Base-by-base conservation (phyloP, 2,113 vertebrate species). In the Leptocoma aspasia region DNA sequence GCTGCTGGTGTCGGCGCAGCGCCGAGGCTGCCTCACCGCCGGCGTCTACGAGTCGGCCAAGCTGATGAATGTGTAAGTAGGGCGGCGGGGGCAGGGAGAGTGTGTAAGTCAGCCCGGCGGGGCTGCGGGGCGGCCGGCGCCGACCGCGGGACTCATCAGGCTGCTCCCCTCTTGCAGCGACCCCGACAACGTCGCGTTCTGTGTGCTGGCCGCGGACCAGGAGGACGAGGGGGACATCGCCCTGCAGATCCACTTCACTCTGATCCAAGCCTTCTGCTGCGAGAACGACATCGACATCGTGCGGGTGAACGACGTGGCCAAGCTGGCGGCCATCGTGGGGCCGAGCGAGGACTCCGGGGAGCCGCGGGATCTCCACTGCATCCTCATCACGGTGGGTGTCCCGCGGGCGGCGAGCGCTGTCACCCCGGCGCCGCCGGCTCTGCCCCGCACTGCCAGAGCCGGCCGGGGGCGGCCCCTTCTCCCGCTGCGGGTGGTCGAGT, bases 211-310 rank as follows among this genome's bases (percentile, higher is more conserved):
- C 19, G 97, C 99, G 0, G 99, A 99, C 8, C 99, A 99, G 88
- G 98, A 99, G 87, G 99, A 99, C 42, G 98, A 99, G 90, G 99
- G 99, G 15, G 99, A 99, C 92, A 99, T 99, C 6, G 99, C 99
- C 4, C 98, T 99, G 71, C 99, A 99, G 97, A 99, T 99, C 92
- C 99, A 99, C 96, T 99, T 99, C 96, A 99, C 99, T 5, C 98
- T 99, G 72, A 99, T 99, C 88, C 99, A 99, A 95, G 99, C 99
- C 2, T 99, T 99, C 95, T 99, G 99, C 97, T 99, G 99, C 31
- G 99, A 99, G 94, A 99, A 99, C 49, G 99, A 99, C 96, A 99
- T 99, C 45, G 99, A 99, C 97, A 99, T 99, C 18, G 99, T 99
- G 88, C 97, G 99, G 6, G 99, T 99, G 50, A 99, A 98, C 27